Percentiles rank a stretch among this genome's conserved stretches.
Evolutionary conservation across 2,888 invertebrate genomes (phyloP).

Genomic region (Nycteola revayana): DNA sequence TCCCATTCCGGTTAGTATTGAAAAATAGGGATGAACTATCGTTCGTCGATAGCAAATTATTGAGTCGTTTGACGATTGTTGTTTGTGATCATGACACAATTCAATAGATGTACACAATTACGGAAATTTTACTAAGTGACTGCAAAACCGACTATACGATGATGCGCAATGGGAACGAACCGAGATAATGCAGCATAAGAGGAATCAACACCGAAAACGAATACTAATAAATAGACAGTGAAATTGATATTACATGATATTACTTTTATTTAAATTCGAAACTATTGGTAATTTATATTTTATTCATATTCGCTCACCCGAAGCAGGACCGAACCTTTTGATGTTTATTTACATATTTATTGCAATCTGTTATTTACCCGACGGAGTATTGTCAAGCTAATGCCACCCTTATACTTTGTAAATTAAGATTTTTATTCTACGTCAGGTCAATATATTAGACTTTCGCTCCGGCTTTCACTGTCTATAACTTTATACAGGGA

Average conservation of each 20-base stretch:
- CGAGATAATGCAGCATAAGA: constrained; percentile 54
- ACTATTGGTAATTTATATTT: constrained; percentile 62
- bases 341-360: constrained; percentile 78
- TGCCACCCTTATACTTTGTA: constrained; percentile 31
- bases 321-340: constrained; percentile 62
- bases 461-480: constrained; percentile 66
- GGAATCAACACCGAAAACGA: constrained; percentile 81
- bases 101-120: constrained; percentile 9
- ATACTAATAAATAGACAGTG: constrained; percentile 80
- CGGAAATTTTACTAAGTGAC: constrained; percentile 5
- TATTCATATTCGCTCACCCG: constrained; percentile 58
- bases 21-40: constrained; percentile 20
- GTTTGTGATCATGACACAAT: constrained; percentile 6
- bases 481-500: constrained; percentile 60
- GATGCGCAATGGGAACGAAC: constrained; percentile 69
- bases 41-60: constrained; percentile 12
- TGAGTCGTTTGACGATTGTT: constrained; percentile 15
- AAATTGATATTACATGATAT: constrained; percentile 79
- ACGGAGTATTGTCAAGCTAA: constrained; percentile 43
- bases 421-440: constrained; percentile 35
- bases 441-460: constrained; percentile 22
- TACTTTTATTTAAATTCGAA: constrained; percentile 74
- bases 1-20: constrained; percentile 53
- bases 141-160: constrained; percentile 11
- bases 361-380: constrained; percentile 69